Evolutionary conservation across 2,797 vertebrate species (phyloP).

Genomic region (Catamblyrhynchus diadema): DNA sequence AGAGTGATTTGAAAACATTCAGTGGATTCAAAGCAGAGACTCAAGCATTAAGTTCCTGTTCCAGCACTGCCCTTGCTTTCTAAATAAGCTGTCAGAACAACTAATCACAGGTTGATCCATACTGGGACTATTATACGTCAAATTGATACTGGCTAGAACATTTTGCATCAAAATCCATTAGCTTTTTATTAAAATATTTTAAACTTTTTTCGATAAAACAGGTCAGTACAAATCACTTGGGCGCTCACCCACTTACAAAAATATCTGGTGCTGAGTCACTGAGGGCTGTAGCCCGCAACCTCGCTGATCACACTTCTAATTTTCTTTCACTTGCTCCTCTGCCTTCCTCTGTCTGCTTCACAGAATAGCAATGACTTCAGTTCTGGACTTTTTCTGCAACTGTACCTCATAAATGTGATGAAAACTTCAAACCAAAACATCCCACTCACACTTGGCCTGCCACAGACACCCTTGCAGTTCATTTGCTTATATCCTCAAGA

Average conservation of each 20-base stretch:
- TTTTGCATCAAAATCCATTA: constrained; percentile 36
- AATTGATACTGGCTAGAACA: not conserved
- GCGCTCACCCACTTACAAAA: constrained; percentile 51
- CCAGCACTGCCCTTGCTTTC: not conserved
- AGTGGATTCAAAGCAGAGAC: not conserved
- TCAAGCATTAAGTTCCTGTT: not conserved
- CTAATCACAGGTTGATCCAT: not conserved
- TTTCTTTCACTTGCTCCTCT: constrained; percentile 20
- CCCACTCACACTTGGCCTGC: not conserved
- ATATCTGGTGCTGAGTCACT: constrained; percentile 39
- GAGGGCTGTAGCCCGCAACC: not conserved
- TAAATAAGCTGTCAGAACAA: not conserved
- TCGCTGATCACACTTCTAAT: not conserved
- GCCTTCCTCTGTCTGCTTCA: not conserved
- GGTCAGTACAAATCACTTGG: constrained; percentile 61
- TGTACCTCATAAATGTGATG: not conserved
- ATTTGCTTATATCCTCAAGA: not conserved
- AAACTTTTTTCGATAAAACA: constrained; percentile 25
- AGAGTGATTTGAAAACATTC: not conserved
- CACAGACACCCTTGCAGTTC: not conserved
- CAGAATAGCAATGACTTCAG: not conserved
- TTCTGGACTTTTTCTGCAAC: not conserved
- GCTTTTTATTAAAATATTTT: not conserved
- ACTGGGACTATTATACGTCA: not conserved
- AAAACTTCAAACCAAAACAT: not conserved